A percentile compares a stretch with the other conserved stretches of the same genome.
These are phyloP conservation scores for Ditula angustiorana DNA, from an alignment of 2,888 invertebrate genomes.

Conservation along the genomic window DNA sequence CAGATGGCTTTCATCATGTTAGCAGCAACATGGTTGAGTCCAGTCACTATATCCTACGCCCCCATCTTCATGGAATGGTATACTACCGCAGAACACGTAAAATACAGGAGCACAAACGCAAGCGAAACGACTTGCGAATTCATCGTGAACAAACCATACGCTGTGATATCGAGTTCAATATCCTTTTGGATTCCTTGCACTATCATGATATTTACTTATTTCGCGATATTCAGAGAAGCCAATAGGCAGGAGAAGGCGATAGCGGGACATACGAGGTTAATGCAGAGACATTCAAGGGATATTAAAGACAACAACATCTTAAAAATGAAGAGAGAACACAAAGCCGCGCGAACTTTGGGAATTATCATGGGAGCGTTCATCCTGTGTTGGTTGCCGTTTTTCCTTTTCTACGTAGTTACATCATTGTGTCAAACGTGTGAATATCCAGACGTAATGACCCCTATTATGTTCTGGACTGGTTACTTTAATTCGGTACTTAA, in stretches of 20 bases:
- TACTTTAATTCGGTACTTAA: conserved; percentile 99
- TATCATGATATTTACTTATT: conserved; percentile 96
- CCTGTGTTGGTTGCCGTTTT: conserved; percentile 98
- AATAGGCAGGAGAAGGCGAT: conserved; percentile 95
- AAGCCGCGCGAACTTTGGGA: conserved; percentile 97
- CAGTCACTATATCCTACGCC: conserved; percentile 96
- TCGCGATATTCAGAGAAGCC: conserved; percentile 95
- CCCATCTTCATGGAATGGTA: conserved; percentile 98
- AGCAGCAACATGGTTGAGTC: conserved; percentile 91
- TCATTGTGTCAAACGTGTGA: conserved; percentile 92
- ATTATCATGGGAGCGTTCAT: conserved; percentile 99
- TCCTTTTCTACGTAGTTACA: conserved; percentile 96
- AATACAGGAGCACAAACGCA: neutral
- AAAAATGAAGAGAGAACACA: conserved; percentile 97
- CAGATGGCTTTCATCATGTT: conserved; percentile 82
- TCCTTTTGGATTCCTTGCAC: conserved; percentile 98
- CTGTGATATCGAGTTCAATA: conserved; percentile 95
- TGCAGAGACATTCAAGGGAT: conserved; percentile 89
- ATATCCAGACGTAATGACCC: conserved; percentile 94
- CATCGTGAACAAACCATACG: conserved; percentile 94
- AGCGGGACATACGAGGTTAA: conserved; percentile 92
- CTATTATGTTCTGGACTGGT: conserved; percentile 98
- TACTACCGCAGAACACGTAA: conserved; percentile 91
- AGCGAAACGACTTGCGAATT: conserved; percentile 89
- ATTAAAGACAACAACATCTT: conserved; percentile 95